These are phyloP conservation scores for Sebastes alutus DNA, from an alignment of 2,797 vertebrate genomes.

Conservation along the genomic window DNA sequence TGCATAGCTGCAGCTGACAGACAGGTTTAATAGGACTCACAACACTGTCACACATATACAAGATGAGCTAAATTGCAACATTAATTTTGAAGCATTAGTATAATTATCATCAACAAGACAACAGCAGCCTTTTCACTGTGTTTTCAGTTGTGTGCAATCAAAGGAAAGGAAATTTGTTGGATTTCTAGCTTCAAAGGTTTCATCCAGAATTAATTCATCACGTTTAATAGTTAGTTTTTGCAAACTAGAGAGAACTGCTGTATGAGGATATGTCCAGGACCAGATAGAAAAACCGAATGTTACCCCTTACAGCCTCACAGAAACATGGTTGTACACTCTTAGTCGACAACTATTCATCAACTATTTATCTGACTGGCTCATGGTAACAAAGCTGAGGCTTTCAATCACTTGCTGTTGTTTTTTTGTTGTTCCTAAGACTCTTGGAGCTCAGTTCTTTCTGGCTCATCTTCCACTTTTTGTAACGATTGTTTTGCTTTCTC, in stretches of 20 bases:
- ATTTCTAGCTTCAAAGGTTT: not conserved
- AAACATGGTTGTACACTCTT: not conserved
- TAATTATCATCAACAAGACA: not conserved
- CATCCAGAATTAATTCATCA: not conserved
- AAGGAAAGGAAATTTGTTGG: not conserved
- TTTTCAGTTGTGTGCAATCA: not conserved
- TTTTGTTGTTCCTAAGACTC: not conserved
- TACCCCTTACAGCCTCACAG: not conserved
- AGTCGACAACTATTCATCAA: not conserved
- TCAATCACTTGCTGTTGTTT: too few species aligned
- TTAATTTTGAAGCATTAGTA: not conserved
- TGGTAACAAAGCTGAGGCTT: not conserved
- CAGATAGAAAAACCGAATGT: not conserved
- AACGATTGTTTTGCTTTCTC: not conserved
- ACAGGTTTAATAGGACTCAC: constrained; percentile 6
- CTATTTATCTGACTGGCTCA: not conserved
- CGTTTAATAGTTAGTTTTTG: not conserved
- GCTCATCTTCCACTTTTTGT: not conserved
- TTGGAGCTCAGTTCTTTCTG: not conserved
- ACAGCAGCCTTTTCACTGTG: not conserved
- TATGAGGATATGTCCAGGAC: not conserved
- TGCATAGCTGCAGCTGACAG: constrained; percentile 14
- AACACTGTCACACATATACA: not conserved
- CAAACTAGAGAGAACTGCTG: not conserved
- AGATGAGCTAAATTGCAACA: not conserved